Conservation (phyloP, 2,113 vertebrate genomes). For the Anhinga anhinga region DNA sequence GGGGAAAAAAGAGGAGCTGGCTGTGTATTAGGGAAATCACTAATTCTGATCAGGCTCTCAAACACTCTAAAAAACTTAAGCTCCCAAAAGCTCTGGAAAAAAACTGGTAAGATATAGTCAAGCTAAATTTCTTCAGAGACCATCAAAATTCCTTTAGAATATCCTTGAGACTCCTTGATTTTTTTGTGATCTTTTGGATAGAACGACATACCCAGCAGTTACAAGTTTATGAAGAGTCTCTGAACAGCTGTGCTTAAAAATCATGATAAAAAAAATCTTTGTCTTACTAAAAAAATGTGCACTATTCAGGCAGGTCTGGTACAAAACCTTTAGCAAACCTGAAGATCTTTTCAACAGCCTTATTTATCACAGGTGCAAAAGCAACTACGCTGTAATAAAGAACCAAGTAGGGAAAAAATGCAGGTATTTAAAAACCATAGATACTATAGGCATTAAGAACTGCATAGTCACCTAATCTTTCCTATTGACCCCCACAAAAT, state of each 20-base stretch:
- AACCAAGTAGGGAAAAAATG: background rate
- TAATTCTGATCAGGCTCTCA: background rate
- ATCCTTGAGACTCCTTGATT: background rate
- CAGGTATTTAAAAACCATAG: background rate
- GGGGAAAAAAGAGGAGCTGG: background rate
- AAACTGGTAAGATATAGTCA: background rate
- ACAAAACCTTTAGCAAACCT: background rate
- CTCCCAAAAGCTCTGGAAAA: background rate
- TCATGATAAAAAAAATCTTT: too few relatives aligned
- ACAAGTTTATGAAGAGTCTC: background rate
- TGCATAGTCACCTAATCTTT: background rate
- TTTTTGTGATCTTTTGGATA: background rate
- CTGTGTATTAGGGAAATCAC: background rate
- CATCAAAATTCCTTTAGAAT: background rate
- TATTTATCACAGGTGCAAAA: background rate
- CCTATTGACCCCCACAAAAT: background rate
- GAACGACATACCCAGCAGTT: fast-evolving
- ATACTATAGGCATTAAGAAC: background rate
- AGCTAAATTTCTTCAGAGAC: background rate
- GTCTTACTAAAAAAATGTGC: background rate
- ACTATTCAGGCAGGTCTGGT: background rate
- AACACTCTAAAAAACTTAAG: background rate
- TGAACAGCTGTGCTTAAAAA: background rate
- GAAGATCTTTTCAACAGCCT: background rate
- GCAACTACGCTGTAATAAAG: background rate